Evolutionary conservation across 2,888 invertebrate genomes (phyloP).

Genomic region (Tenthredo scrophulariae): DNA sequence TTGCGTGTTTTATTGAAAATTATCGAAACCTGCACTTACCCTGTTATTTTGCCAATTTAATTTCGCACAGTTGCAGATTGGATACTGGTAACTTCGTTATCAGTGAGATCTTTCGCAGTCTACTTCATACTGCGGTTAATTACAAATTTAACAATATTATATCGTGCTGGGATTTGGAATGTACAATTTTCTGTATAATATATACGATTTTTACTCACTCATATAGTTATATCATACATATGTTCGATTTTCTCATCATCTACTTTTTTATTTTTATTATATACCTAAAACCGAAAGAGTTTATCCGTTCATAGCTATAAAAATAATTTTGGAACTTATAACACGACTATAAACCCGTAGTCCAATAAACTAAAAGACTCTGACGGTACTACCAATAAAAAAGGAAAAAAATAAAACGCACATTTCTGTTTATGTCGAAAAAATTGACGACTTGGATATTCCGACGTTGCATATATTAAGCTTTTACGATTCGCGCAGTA

Average conservation of each 20-base stretch:
- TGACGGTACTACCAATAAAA: background rate
- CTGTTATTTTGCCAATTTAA: background rate
- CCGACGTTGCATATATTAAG: background rate
- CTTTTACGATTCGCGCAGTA: conserved; percentile 6
- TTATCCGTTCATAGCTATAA: background rate
- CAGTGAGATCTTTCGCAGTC: background rate
- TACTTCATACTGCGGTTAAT: background rate
- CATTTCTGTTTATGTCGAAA: background rate
- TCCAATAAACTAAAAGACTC: conserved; percentile 9
- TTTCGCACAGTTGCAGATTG: background rate
- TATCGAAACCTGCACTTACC: background rate
- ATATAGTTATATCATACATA: background rate
- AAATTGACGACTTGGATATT: conserved; percentile 8
- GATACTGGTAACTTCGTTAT: background rate
- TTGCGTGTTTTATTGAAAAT: background rate
- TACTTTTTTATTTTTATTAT: background rate
- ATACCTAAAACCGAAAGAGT: background rate
- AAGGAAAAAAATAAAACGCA: background rate
- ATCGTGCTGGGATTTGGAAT: background rate
- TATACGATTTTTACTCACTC: background rate
- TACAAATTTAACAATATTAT: background rate
- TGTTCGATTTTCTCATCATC: background rate
- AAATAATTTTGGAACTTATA: conserved; percentile 11
- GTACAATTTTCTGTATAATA: background rate
- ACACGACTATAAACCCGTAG: background rate